phyloP scores from a whole-genome alignment of 37 sponge, comb jelly and placozoan genomes.

The Geodia barretti region DNA sequence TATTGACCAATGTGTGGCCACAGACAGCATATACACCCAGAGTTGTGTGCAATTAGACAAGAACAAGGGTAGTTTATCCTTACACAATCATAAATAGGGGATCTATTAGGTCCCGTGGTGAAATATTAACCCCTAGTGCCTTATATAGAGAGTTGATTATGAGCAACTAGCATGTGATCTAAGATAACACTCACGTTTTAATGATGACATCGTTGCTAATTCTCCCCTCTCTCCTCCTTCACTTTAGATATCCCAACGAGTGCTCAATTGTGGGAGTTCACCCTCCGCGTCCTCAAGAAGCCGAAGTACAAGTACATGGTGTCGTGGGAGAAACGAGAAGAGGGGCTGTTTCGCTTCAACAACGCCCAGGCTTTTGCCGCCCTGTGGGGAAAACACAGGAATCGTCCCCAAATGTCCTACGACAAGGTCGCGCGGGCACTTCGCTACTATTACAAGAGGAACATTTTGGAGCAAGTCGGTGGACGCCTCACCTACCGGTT shows the following conservation, averaged over 20 bases:
- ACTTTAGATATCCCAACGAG: slow-evolving; percentile 68
- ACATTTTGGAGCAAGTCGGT: slow-evolving; percentile 79
- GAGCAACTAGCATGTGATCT: no score
- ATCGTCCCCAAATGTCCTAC: slow-evolving; percentile 73
- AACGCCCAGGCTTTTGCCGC: slow-evolving; percentile 77
- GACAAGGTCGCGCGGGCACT: slow-evolving; percentile 82
- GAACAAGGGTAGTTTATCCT: no score
- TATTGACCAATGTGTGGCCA: no score
- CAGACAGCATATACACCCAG: no score
- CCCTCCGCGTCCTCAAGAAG: slow-evolving; percentile 66
- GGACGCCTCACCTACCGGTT: slow-evolving; percentile 77
- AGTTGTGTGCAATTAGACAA: no score
- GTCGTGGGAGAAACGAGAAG: slow-evolving; percentile 78
- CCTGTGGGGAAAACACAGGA: slow-evolving; percentile 83
- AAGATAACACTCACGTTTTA: background rate
- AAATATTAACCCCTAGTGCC: no score
- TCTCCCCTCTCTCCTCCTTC: background rate
- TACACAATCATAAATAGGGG: no score
- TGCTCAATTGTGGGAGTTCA: slow-evolving; percentile 82
- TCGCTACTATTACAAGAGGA: slow-evolving; percentile 77
- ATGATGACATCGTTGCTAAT: background rate
- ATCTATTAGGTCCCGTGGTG: background rate
- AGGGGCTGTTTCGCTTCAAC: slow-evolving; percentile 80
- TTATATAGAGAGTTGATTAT: no score
- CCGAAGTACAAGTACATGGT: slow-evolving; percentile 74